phyloP scores from a whole-genome alignment of 2,113 vertebrate species.

The Dasyornis broadbenti region DNA sequence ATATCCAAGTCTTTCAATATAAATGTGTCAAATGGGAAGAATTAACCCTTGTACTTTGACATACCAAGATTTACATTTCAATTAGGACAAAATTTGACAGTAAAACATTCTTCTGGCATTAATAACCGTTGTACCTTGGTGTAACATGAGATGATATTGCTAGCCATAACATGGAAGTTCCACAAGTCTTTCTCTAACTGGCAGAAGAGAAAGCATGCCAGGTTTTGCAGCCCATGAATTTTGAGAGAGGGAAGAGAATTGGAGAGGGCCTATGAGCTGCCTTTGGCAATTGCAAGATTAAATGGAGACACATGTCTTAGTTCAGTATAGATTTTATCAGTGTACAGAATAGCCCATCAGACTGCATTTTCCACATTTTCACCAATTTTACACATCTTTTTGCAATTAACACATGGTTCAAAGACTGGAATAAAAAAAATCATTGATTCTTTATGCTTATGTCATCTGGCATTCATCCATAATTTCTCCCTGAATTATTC shows the following conservation, averaged over 20 bases:
- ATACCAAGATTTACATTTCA: background rate
- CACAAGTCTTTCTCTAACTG: background rate
- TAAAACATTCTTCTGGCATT: background rate
- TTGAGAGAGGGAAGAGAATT: background rate
- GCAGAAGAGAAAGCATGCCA: background rate
- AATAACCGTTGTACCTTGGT: background rate
- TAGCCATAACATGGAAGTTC: background rate
- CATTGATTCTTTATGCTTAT: background rate
- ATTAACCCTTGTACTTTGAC: background rate
- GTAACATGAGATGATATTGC: background rate
- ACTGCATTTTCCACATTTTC: slow-evolving; percentile 19
- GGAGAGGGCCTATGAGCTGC: background rate
- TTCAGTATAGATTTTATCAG: background rate
- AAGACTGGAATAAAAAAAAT: background rate
- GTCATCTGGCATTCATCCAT: background rate
- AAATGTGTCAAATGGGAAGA: background rate
- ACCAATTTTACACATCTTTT: slow-evolving; percentile 27
- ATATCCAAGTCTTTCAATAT: background rate
- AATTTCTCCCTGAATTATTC: background rate
- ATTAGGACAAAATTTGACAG: background rate
- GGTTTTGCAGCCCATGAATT: background rate
- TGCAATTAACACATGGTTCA: slow-evolving; percentile 25
- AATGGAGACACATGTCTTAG: slow-evolving; percentile 14
- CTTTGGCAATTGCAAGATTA: background rate
- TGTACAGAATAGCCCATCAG: background rate